A percentile compares a stretch with the other conserved stretches of the same genome.
Evolutionary conservation across 2,797 vertebrate genomes (phyloP).

Genomic region (Leptodactylus fallax): DNA sequence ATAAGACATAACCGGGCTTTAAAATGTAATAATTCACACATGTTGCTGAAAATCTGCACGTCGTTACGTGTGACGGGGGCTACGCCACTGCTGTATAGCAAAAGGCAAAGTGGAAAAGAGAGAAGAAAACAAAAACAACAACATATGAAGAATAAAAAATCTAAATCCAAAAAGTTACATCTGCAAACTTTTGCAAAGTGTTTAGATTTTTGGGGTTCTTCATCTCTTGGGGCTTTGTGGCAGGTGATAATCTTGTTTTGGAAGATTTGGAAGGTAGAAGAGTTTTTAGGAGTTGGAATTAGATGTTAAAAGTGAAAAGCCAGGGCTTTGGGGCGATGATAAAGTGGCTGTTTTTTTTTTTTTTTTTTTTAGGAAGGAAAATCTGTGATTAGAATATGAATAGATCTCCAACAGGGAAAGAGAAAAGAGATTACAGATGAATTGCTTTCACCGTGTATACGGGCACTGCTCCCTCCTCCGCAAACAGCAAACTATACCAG

Average conservation of each 20-base stretch:
- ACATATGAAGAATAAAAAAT: too few species aligned
- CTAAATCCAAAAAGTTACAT: background rate
- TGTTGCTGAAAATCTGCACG: background rate
- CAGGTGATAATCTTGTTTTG: background rate
- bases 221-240: background rate
- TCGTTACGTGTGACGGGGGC: too few species aligned
- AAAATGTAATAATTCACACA: background rate
- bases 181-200: background rate
- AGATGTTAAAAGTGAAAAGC: slow-evolving; percentile 90
- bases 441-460: slow-evolving; percentile 92
- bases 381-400: slow-evolving; percentile 99
- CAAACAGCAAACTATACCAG: slow-evolving; percentile 66
- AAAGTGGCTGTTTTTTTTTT: slow-evolving; percentile 89
- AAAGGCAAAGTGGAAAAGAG: background rate
- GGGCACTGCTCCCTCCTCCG: slow-evolving; percentile 79
- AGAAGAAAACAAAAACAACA: background rate
- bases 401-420: slow-evolving; percentile 93
- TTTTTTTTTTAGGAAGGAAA: slow-evolving; percentile 86
- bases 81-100: too few species aligned
- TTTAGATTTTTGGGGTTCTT: background rate
- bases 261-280: slow-evolving; percentile 51
- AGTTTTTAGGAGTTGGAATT: slow-evolving; percentile 80
- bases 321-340: slow-evolving; percentile 86
- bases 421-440: slow-evolving; percentile 95
- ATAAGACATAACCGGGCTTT: background rate